A percentile compares a stretch with the other conserved stretches of the same genome.
These are phyloP conservation scores for Orientallactaga bullata DNA, from an alignment of 2,113 vertebrate species.

Conservation along the genomic window DNA sequence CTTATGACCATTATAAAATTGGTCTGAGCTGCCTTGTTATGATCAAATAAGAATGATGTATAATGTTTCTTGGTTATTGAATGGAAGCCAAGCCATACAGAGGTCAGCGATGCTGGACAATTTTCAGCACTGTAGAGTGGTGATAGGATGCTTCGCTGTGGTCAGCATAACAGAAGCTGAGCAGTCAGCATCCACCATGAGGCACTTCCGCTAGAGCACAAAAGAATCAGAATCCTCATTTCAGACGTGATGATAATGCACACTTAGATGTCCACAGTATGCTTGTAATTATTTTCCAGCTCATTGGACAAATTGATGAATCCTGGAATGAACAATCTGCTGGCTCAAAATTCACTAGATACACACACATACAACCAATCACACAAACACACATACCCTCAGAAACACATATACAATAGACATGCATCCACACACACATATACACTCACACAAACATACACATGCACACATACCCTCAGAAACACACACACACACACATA, in stretches of 20 bases:
- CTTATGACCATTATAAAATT: conserved; percentile 81
- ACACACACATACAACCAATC: not conserved
- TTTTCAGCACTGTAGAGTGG: conserved; percentile 29
- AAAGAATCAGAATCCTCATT: conserved; percentile 33
- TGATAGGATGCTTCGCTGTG: not conserved
- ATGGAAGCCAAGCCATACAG: conserved; percentile 63
- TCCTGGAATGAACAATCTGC: conserved; percentile 32
- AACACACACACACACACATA: not conserved
- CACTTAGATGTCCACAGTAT: conserved; percentile 33
- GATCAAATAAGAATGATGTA: conserved; percentile 80
- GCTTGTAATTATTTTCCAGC: conserved; percentile 69
- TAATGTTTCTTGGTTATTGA: conserved; percentile 75
- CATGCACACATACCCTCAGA: not conserved
- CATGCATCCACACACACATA: not conserved
- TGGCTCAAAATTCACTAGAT: not conserved
- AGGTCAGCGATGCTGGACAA: conserved; percentile 67
- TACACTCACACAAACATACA: not conserved
- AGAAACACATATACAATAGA: not conserved
- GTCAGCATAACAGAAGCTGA: not conserved
- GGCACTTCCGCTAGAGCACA: conserved; percentile 20
- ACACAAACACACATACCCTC: not conserved
- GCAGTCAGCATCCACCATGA: not conserved
- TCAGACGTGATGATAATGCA: conserved; percentile 24
- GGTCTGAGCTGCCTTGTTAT: conserved; percentile 58
- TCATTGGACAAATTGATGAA: conserved; percentile 56